Percentiles rank a stretch among this genome's conserved stretches.
Conservation (phyloP, 2,888 invertebrate species). For the Sesia apiformis region DNA sequence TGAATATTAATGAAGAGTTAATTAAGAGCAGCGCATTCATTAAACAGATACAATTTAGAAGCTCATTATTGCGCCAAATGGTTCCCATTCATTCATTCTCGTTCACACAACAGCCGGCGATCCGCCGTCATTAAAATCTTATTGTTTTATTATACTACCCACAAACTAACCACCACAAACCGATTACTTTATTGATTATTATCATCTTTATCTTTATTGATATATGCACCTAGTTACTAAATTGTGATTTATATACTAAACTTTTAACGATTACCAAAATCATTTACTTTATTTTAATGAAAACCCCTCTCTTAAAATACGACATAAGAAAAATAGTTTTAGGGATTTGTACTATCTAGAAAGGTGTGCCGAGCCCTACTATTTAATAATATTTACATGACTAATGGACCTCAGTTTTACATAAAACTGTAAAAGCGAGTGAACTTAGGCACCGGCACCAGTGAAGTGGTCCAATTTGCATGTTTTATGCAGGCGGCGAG, state of each 20-base stretch:
- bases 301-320: too few species aligned
- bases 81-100: constrained; percentile 44
- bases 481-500: constrained; percentile 63
- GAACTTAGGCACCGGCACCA: constrained; percentile 54
- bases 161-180: too few species aligned
- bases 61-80: constrained; percentile 52
- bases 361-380: too few species aligned
- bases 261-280: too few species aligned
- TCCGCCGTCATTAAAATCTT: constrained; percentile 47
- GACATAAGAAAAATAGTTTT: too few species aligned
- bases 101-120: constrained; percentile 40
- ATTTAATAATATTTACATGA: constrained; percentile 64
- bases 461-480: constrained; percentile 71
- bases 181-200: too few species aligned
- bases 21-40: constrained; percentile 29
- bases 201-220: too few species aligned
- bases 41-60: constrained; percentile 33
- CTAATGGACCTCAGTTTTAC: constrained; percentile 61
- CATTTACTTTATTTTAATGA: too few species aligned
- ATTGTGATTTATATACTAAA: too few species aligned
- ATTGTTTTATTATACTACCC: constrained; percentile 27
- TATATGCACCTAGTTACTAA: too few species aligned
- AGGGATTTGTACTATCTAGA: too few species aligned
- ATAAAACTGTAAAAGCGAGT: constrained; percentile 68
- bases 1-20: too few species aligned